Evolutionary conservation across 2,888 invertebrate species (phyloP), one percentile per base, ranked within the genome.

Genomic region (Drosophila fulvimacula): DNA sequence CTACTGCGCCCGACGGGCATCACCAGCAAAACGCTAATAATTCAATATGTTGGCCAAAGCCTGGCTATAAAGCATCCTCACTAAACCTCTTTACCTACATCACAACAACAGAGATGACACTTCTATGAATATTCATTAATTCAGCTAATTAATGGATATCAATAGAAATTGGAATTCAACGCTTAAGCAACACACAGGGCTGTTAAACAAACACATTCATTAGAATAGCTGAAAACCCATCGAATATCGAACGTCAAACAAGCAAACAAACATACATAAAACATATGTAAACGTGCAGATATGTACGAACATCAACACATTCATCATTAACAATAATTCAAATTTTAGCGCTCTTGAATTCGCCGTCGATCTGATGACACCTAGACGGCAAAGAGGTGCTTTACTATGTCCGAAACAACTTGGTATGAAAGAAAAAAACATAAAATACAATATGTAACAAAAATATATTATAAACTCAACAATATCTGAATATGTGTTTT

Each of bases 1-100:
- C 13, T 75, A 13, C 41, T 74, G 3, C 24, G 44, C 1, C 41
- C 57, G 0, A 17, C 3, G 3, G 76, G 70, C 1, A 5, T 39
- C 1, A 15, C 51, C 15, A 39, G 15, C 6, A 41, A 19, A 6
- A 5, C 39, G 5, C 3, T n/a, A 4, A 39, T 71, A 3, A 11
- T 59, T 1, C 6, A 44, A 10, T 21, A 44, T 32, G 38, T 63
- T 0, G 1, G 0, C 6, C 13, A 34, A 6, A 2, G 7, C 11
- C 24, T 56, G 0, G 24, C 24, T 10, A 0, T 10, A 3, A 17
- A 1, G 2, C 6, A 42, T 3, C 17, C 6, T 1, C 5, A 17
- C 15, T 46, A n/a, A 11, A n/a, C 7, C 6, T 30, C 30, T 11
- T 6, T 10, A 11, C 10, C 9, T 17, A 5, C 11, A 27, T 11